Percentiles rank a stretch among this genome's conserved stretches.
Evolutionary conservation across 1,140 invertebrate species (phyloP).

Genomic region (Cryptotermes secundus): DNA sequence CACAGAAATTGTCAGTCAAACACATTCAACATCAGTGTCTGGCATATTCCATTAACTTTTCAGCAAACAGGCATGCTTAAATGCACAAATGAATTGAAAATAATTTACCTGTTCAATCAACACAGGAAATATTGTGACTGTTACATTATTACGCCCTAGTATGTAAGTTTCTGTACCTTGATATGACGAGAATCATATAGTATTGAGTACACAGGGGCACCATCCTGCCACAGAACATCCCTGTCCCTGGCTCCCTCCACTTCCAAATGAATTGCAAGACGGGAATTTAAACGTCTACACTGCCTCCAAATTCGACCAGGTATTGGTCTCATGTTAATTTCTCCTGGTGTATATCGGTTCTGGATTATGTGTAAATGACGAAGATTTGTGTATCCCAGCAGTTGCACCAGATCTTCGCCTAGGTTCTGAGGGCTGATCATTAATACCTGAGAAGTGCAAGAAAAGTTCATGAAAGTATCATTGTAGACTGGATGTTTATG

Average conservation of each 20-base stretch:
- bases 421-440: constrained; percentile 80
- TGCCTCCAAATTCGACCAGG: constrained; percentile 46
- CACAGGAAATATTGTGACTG: not conserved
- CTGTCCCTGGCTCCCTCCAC: constrained; percentile 39
- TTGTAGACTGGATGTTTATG: not conserved
- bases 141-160: too few relatives aligned
- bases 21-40: too few relatives aligned
- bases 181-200: constrained; percentile 64
- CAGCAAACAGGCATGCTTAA: too few relatives aligned
- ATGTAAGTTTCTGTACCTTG: constrained; percentile 51
- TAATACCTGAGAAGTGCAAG: constrained; percentile 52
- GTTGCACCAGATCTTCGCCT: constrained; percentile 70
- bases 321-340: constrained; percentile 39
- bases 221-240: constrained; percentile 57
- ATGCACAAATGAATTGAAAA: too few relatives aligned
- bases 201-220: constrained; percentile 65
- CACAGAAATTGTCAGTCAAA: too few relatives aligned
- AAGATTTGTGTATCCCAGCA: constrained; percentile 66
- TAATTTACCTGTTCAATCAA: not conserved
- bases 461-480: not conserved
- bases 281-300: constrained; percentile 43
- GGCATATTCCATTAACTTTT: too few relatives aligned
- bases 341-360: constrained; percentile 65
- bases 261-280: constrained; percentile 48
- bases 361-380: constrained; percentile 75